Conservation (phyloP, 2,888 invertebrate genomes). For the Microctonus hyperodae region DNA sequence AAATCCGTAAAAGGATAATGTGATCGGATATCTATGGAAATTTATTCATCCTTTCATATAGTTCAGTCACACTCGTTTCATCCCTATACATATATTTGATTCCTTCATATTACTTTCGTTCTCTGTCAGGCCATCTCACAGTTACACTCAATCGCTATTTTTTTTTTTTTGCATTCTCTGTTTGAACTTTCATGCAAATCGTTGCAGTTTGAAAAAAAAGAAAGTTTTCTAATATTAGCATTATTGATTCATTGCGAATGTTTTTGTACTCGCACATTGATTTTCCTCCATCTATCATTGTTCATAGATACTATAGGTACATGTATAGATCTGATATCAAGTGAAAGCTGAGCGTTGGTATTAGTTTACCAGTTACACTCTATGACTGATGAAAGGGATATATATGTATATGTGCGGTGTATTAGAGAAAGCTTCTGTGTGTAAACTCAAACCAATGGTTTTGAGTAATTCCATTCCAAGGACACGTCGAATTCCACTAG, state of each 20-base stretch:
- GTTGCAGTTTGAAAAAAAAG: constrained; percentile 37
- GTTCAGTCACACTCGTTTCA: constrained; percentile 16
- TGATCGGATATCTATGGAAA: constrained; percentile 31
- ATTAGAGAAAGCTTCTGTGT: not conserved
- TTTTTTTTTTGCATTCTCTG: constrained; percentile 7
- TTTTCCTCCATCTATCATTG: not conserved
- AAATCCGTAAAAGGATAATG: constrained; percentile 24
- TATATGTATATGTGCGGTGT: not conserved
- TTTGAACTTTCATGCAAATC: constrained; percentile 34
- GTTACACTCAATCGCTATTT: not conserved
- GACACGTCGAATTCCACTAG: constrained; percentile 10
- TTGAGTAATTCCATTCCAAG: constrained; percentile 9
- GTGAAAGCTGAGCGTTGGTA: not conserved
- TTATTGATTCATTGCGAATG: constrained; percentile 33
- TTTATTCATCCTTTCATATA: constrained; percentile 35
- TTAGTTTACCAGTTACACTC: not conserved
- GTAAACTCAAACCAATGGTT: not conserved
- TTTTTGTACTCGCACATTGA: not conserved
- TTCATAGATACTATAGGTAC: not conserved
- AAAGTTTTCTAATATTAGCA: constrained; percentile 32
- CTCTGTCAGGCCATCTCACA: not conserved
- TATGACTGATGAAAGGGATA: not conserved
- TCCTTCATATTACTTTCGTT: not conserved
- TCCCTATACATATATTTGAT: constrained; percentile 2
- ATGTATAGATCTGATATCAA: not conserved